A percentile compares a stretch with the other conserved stretches of the same genome.
These are phyloP conservation scores for Psittacara wagleri DNA, from an alignment of 2,113 vertebrate species.

Conservation along the genomic window DNA sequence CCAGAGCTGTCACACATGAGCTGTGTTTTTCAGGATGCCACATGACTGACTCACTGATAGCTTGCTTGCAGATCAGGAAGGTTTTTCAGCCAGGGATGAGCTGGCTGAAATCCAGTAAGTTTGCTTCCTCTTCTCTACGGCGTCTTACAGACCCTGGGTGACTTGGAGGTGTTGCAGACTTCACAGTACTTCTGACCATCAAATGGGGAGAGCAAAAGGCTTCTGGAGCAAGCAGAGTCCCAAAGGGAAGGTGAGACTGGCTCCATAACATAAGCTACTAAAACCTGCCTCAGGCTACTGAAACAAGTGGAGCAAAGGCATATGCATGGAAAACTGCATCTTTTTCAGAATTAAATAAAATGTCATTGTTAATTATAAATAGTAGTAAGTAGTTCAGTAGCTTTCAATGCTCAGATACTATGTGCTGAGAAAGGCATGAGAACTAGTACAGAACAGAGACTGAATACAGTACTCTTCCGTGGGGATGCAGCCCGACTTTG, in stretches of 20 bases:
- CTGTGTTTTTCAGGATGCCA: conserved; percentile 6
- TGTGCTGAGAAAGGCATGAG: not conserved
- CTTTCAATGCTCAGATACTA: not conserved
- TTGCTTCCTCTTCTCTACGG: not conserved
- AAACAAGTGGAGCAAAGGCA: not conserved
- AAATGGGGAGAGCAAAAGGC: not conserved
- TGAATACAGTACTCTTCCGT: not conserved
- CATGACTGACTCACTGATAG: not conserved
- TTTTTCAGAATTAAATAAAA: not conserved
- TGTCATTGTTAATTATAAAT: not conserved
- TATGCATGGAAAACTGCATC: not conserved
- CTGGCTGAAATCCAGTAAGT: not conserved
- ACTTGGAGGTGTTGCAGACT: not conserved
- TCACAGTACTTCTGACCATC: not conserved
- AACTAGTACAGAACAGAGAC: not conserved
- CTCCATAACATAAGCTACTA: not conserved
- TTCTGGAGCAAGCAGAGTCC: not conserved
- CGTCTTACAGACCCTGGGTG: not conserved
- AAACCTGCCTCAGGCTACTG: not conserved
- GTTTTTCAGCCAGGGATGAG: not conserved
- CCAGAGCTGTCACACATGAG: not conserved
- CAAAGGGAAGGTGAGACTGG: not conserved
- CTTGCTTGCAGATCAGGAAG: not conserved
- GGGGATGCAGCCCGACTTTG: not conserved
- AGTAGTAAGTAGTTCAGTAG: not conserved